Evolutionary conservation across 2,797 vertebrate genomes (phyloP).

Genomic region (Tapirus indicus): DNA sequence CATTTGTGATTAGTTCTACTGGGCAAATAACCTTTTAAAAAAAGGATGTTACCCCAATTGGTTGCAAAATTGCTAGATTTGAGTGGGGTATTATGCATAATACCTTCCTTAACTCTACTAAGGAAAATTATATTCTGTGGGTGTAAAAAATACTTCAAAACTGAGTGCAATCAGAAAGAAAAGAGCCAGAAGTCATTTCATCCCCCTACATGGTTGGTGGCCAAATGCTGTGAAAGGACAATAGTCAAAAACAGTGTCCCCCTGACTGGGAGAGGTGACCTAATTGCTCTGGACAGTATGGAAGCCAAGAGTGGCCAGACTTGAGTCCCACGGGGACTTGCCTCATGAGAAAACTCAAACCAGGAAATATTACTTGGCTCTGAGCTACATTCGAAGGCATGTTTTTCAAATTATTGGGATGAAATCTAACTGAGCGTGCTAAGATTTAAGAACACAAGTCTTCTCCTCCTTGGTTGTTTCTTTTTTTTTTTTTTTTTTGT

Average conservation of each 20-base stretch:
- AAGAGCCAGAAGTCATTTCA: not conserved
- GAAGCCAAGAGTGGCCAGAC: not conserved
- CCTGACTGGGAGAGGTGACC: not conserved
- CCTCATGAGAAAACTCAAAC: not conserved
- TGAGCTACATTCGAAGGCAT: not conserved
- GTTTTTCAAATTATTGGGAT: constrained; percentile 5
- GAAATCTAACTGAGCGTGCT: not conserved
- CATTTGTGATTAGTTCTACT: not conserved
- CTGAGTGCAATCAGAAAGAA: not conserved
- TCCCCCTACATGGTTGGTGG: not conserved
- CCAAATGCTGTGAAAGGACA: not conserved
- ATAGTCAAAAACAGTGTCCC: not conserved
- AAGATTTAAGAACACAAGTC: not conserved
- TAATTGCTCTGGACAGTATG: not conserved
- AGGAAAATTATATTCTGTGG: not conserved
- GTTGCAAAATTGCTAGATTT: not conserved
- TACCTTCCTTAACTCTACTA: not conserved
- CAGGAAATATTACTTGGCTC: not conserved
- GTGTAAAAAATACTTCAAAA: not conserved
- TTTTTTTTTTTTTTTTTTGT: too few species aligned
- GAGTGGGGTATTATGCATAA: not conserved
- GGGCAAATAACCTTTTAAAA: constrained; percentile 39
- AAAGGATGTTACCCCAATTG: not conserved
- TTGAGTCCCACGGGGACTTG: not conserved
- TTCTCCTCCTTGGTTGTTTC: not conserved